Evolutionary conservation across 2,888 invertebrate species (phyloP).

Genomic region (Pyrochroa serraticornis): DNA sequence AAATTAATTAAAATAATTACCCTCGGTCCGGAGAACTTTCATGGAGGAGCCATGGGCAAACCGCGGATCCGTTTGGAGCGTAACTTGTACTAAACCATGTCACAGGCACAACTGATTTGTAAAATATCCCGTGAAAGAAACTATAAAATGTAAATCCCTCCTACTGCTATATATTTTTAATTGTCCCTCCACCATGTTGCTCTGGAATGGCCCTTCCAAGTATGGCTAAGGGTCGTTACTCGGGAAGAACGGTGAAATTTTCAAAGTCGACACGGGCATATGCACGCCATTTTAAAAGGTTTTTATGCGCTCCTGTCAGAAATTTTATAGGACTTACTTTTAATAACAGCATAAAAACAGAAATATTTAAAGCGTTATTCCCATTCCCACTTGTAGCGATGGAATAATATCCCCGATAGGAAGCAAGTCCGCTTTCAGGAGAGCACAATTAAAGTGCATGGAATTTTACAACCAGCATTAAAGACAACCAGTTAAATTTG

Average conservation of each 20-base stretch:
- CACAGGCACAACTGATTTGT: conserved; percentile 54
- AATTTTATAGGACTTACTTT: conserved; percentile 40
- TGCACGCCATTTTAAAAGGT: conserved; percentile 40
- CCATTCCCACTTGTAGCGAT: conserved; percentile 14
- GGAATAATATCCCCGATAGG: conserved; percentile 10
- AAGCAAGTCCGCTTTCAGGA: not conserved
- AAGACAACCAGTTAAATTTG: too few relatives aligned
- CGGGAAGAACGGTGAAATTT: conserved; percentile 38
- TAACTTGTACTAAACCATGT: conserved; percentile 37
- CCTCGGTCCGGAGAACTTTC: too few relatives aligned
- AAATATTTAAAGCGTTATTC: conserved; percentile 35
- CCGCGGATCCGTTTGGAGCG: not conserved
- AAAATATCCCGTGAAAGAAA: conserved; percentile 51
- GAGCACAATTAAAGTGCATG: too few relatives aligned
- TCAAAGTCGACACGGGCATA: conserved; percentile 39
- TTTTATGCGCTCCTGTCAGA: conserved; percentile 40
- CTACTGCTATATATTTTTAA: conserved; percentile 54
- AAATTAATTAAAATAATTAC: too few relatives aligned
- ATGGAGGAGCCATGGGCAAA: too few relatives aligned
- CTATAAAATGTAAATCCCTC: conserved; percentile 55
- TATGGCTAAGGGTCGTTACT: conserved; percentile 45
- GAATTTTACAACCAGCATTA: too few relatives aligned
- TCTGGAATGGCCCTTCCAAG: conserved; percentile 46
- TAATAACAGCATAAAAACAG: conserved; percentile 41
- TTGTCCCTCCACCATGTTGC: conserved; percentile 51